Evolutionary conservation across 2,888 invertebrate species (phyloP), one percentile per base, ranked within the genome.

Genomic region (Steinernema scapterisci): DNA sequence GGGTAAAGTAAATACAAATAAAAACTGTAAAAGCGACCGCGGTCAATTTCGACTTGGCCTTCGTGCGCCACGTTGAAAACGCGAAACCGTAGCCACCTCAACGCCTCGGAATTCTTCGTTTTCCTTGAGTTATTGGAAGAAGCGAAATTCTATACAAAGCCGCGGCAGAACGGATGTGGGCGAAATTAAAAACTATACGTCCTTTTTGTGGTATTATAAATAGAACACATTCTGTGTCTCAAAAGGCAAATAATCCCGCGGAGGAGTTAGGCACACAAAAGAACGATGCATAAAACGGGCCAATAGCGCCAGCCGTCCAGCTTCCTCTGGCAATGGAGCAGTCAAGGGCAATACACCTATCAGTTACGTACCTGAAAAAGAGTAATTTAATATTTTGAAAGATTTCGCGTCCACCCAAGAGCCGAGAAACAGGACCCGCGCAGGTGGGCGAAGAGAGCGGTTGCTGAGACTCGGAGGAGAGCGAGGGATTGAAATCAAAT

Each of bases 181-280:
- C 11, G 63, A 63, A 63, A 63, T 63, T 63, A 63, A 63, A 63
- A 63, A 63, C 63, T 63, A 63, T 63, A 31, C 25, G 63, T 16
- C 63, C 63, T 27, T 31, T 63, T 63, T 63, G 27, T 13, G 38
- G 31, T 27, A 63, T 16, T 63, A 63, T 63, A 63, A 63, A 63
- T 63, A 63, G 31, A 27, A 25, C 63, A 38, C 38, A 63, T 63
- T 63, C 31, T 31, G 13, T 63, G 21, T 63, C 27, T 21, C 63
- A 63, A 63, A 63, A 63, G 19, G 63, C 63, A 63, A 63, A 63
- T 63, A 63, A 31, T 25, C 25, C 13, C 21, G 63, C 63, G 63
- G 63, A 63, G 63, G 63, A 63, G 63, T 63, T 63, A 25, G 63
- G 48, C 48, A 48, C 63, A 63, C 63, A 63, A 27, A 63, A n/a